These are phyloP conservation scores for Candidula unifasciata DNA, from an alignment of 2,888 invertebrate species.

Conservation along the genomic window DNA sequence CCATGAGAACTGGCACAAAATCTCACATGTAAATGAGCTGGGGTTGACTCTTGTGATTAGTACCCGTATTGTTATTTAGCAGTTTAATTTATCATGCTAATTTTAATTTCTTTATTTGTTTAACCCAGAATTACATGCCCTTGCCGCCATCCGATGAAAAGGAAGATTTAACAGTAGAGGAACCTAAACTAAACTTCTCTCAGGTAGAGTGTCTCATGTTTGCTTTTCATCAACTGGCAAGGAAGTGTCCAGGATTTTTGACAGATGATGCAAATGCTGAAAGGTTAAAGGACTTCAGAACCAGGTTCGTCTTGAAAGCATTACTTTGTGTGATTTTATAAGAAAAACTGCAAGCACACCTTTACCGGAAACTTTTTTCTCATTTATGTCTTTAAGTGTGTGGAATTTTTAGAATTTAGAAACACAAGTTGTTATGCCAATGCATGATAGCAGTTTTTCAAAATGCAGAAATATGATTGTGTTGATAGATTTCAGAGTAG, in stretches of 20 bases:
- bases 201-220: constrained; percentile 94
- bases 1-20: too few relatives aligned
- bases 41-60: too few relatives aligned
- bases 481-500: too few relatives aligned
- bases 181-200: constrained; percentile 93
- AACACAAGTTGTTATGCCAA: too few relatives aligned
- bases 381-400: too few relatives aligned
- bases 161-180: constrained; percentile 78
- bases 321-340: background rate
- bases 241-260: constrained; percentile 87
- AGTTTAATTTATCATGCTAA: too few relatives aligned
- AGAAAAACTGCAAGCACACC: background rate
- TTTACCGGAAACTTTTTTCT: too few relatives aligned
- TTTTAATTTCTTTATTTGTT: background rate
- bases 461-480: too few relatives aligned
- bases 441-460: too few relatives aligned
- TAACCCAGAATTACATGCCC: constrained; percentile 89
- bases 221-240: constrained; percentile 86
- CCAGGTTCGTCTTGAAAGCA: constrained; percentile 65
- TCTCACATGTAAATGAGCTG: too few relatives aligned
- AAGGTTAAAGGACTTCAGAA: constrained; percentile 89
- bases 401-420: too few relatives aligned
- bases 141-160: constrained; percentile 86
- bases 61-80: too few relatives aligned
- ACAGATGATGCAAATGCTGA: constrained; percentile 83